Evolutionary conservation across 2,113 vertebrate genomes (phyloP), one percentile per base, ranked within the genome.

Genomic region (Cyanistes caeruleus): DNA sequence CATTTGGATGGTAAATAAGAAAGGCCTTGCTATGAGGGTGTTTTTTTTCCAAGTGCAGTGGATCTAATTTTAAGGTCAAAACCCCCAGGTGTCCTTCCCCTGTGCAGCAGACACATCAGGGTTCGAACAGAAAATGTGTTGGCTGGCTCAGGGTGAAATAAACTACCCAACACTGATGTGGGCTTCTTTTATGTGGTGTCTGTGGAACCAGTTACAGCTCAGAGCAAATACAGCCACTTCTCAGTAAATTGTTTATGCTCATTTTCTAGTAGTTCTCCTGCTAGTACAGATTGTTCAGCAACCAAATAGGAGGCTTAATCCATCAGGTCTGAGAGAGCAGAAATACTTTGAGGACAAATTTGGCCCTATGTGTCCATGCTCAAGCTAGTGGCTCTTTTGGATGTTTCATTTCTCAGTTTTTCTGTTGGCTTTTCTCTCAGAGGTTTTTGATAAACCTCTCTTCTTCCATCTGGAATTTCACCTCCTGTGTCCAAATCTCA

Each of bases 31-130:
- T 53, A 7, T 30, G 30, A 55, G 23, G n/a, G 22, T 74, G 69
- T 9, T 90, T 95, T 65, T 90, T 95, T 65, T 55, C 48, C 62
- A 62, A 86, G 51, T 31, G 27, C 77, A 84, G 44, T 41, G 93
- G 78, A 64, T 88, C 87, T 97, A 90, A 94, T 97, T 97, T 97
- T 97, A 97, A 95, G 93, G 84, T 84, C 41, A 65, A 91, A 96
- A 70, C 43, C 39, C 75, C 83, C 96, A 98, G 96, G 96, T 97
- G 96, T 94, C 92, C 85, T 97, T 97, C 92, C 96, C 91, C 74
- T 33, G 84, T 93, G 75, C 93, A 98, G 93, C 44, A 2, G 95
- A 58, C 90, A 48, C 2, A 1, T 75, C 7, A 65, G 9, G 37
- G 94, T 96, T 97, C 4, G 4, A 87, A 95, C 84, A 95, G 60